Evolutionary conservation across 2,113 vertebrate species (phyloP).

Genomic region (Oreochromis niloticus): DNA sequence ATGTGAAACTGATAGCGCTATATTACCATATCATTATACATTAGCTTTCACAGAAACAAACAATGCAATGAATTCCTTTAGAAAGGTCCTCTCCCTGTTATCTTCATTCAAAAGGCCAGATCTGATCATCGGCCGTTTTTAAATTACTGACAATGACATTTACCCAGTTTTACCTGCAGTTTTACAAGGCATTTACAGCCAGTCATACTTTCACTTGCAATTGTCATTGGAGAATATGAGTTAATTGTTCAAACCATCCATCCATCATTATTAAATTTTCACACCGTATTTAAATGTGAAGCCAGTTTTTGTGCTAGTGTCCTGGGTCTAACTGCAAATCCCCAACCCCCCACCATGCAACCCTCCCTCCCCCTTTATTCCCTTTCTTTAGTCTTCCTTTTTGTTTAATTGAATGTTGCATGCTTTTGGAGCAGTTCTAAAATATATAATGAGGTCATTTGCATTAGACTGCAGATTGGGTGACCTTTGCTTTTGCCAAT

Average conservation of each 20-base stretch:
- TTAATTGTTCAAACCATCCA: neutral
- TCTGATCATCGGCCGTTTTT: conserved; percentile 31
- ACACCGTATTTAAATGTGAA: neutral
- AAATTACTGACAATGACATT: conserved; percentile 48
- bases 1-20: neutral
- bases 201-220: conserved; percentile 10
- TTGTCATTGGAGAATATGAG: neutral
- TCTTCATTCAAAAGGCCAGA: conserved; percentile 37
- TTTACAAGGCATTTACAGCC: conserved; percentile 48
- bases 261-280: neutral
- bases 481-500: conserved; percentile 86
- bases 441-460: conserved; percentile 83
- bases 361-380: neutral
- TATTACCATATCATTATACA: neutral
- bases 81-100: neutral
- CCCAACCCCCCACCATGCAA: too few species aligned
- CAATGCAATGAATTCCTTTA: neutral
- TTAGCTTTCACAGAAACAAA: conserved; percentile 8
- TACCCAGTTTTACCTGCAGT: conserved; percentile 16
- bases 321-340: neutral
- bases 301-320: neutral
- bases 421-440: conserved; percentile 71
- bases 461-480: conserved; percentile 77
- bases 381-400: conserved; percentile 1
- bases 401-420: conserved; percentile 75